Base-by-base conservation (phyloP, 2,888 invertebrate species). In the Plagiodera versicolora region DNA sequence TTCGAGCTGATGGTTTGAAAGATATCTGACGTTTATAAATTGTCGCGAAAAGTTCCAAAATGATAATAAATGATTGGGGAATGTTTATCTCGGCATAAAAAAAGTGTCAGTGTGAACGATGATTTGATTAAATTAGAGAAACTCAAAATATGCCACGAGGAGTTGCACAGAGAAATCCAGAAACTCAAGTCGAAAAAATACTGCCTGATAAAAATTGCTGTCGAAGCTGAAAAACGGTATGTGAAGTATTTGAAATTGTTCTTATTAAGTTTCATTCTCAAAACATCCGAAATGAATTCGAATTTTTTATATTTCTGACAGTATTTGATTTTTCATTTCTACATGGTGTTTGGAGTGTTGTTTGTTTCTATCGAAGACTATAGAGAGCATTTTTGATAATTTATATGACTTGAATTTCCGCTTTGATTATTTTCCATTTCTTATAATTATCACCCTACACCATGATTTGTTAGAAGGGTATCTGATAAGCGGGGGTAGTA, bases 121-220 rank as follows among this genome's bases (percentile, higher is more conserved):
- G 16, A 66, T 6, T 50, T 59, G 48, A 30, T 24, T n/a, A 61
- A 53, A 55, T 45, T 68, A 16, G 53, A 64, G 16, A 47, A 32
- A 45, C 60, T 70, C 4, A 53, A 58, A 51, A 14, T 47, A 46
- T 70, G 70, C 45, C 58, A 58, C 18, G 28, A 17, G 1, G 61
- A 64, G 49, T 9, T 71, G 8, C 20, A 51, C 1, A 54, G 47
- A 35, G 59, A 58, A 10, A 65, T 71, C 17, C 30, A 57, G 2
- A 65, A 61, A 35, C 55, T 69, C 20, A 56, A 56, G 28, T 52
- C 62, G 14, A 71, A 67, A 58, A 56, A 54, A 30, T 63, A 63
- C 24, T 59, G 56, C 50, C 35, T 63, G 47, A 56, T 63, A 28
- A 50, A 20, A 10, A 35, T 19, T 5, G 48, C 6, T 14, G 53